Evolutionary conservation across 2,113 vertebrate species (phyloP), one percentile per base, ranked within the genome.

Genomic region (Plecturocebus donacophilus): DNA sequence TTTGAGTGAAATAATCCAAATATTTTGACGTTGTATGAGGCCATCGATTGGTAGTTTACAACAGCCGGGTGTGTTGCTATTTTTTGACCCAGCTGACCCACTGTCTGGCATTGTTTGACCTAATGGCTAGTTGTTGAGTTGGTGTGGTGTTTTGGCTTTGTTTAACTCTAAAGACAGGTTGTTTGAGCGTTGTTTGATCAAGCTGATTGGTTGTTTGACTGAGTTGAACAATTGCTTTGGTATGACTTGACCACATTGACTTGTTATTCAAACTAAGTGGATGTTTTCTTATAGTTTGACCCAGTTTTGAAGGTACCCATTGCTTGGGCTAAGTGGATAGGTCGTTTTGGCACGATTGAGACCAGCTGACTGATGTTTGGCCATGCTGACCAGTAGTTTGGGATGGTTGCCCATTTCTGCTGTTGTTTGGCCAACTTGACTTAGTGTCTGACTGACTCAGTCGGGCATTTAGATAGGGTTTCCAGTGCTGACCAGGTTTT

Each of bases 1-100:
- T 97, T 97, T 98, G 96, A 97, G 54, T 75, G 81, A 97, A 98
- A 96, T 96, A 96, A 98, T 95, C 95, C 96, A 98, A 98, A 97
- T 96, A 97, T 97, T 98, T 98, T 93, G 96, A 97, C 85, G 66
- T 95, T 32, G 85, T 88, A 87, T 79, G 91, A 95, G 80, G 77
- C 84, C 32, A 77, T 54, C 66, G 35, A 95, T 96, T 73, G 92
- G 97, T 92, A 92, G 95, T 97, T 96, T 97, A 97, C 38, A 95
- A 61, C 77, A 92, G 84, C 35, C 58, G 7, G 83, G 84, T 30
- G 21, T 92, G 96, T 71, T 75, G 84, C 91, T 92, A 61, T 97
- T 90, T 79, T 49, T 20, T 47, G 96, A 95, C 90, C 91, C 56
- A 35, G 81, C 76, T 81, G 95, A 96, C 94, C 97, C 30, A 75